A percentile compares a stretch with the other conserved stretches of the same genome.
These are phyloP conservation scores for Hemichromis elongatus DNA, from an alignment of 2,113 vertebrate genomes.

Conservation along the genomic window DNA sequence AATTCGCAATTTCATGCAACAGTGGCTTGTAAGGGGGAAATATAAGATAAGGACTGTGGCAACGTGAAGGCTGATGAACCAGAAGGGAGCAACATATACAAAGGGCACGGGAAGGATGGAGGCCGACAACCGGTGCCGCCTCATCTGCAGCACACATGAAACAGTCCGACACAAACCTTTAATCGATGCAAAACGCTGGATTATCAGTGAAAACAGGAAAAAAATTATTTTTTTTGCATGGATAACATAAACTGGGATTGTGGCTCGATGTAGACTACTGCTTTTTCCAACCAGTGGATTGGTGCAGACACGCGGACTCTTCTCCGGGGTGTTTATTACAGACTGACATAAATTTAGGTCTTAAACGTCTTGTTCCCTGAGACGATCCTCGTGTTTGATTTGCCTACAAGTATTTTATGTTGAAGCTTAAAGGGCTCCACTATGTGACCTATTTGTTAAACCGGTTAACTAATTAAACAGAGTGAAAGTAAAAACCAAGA, in stretches of 20 bases:
- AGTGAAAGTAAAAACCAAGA: neutral
- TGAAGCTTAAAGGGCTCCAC: neutral
- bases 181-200: neutral
- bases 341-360: neutral
- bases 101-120: no score
- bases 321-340: neutral
- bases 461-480: neutral
- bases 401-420: neutral
- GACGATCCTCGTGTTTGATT: neutral
- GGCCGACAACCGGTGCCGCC: no score
- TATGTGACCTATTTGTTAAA: neutral
- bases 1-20: slow-evolving; percentile 35
- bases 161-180: neutral
- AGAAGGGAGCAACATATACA: neutral
- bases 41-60: neutral
- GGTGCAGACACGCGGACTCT: neutral
- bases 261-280: neutral
- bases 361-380: neutral
- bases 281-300: neutral
- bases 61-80: neutral
- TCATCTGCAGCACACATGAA: neutral
- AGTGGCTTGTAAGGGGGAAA: neutral
- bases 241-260: neutral
- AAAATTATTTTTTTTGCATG: no score
- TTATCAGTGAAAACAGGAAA: neutral